A percentile compares a stretch with the other conserved stretches of the same genome.
Conservation (phyloP, 1,140 invertebrate species). For the Drosophila littoralis region DNA sequence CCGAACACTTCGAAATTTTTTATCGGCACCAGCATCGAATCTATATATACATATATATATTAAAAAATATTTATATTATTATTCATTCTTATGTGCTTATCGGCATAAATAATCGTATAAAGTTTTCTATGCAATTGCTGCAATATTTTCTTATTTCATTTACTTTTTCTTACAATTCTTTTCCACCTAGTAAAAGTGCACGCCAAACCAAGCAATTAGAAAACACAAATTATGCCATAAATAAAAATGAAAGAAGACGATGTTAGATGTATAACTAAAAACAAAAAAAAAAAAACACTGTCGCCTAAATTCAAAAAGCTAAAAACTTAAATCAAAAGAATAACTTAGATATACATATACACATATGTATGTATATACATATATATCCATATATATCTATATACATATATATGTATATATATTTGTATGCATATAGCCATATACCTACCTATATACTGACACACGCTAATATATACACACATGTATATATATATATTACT, state of each 20-base stretch:
- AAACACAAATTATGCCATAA: background rate
- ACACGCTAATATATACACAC: constrained; percentile 51
- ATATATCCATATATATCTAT: constrained; percentile 22
- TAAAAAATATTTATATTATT: background rate
- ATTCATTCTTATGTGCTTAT: constrained; percentile 11
- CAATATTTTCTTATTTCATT: background rate
- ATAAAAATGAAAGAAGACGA: background rate
- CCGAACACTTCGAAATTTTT: constrained; percentile 25
- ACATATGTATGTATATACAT: constrained; percentile 29
- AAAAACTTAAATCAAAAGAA: constrained; percentile 19
- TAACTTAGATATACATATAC: constrained; percentile 31
- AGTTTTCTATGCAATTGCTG: constrained; percentile 20
- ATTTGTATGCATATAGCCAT: constrained; percentile 47
- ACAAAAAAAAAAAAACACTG: constrained; percentile 7
- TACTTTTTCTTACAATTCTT: constrained; percentile 4
- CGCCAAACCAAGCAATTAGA: constrained; percentile 14
- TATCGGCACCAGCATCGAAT: constrained; percentile 27
- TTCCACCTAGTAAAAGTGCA: constrained; percentile 25
- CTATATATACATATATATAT: constrained; percentile 12
- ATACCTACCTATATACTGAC: constrained; percentile 42
- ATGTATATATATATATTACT: constrained; percentile 46
- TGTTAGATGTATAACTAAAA: background rate
- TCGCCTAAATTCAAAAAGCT: constrained; percentile 26
- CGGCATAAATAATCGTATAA: constrained; percentile 13
- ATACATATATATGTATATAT: constrained; percentile 34